These are phyloP conservation scores for Anser cygnoides DNA, from an alignment of 2,113 vertebrate species.

Conservation along the genomic window DNA sequence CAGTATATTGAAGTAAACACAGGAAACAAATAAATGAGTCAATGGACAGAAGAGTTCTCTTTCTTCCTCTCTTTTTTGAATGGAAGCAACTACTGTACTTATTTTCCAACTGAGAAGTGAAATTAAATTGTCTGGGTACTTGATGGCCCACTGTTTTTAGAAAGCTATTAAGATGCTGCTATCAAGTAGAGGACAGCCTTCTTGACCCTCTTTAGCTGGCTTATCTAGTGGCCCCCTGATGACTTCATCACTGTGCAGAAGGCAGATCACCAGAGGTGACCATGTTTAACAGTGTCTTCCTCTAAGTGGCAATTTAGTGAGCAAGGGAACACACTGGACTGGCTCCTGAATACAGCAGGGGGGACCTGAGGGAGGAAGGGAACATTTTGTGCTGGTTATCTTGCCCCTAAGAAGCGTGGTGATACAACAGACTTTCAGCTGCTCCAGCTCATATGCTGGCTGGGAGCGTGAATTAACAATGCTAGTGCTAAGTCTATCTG, in stretches of 20 bases:
- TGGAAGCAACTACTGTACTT: slow-evolving; percentile 53
- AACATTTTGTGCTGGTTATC: neutral
- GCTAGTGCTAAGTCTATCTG: neutral
- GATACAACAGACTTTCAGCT: neutral
- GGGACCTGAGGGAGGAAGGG: neutral
- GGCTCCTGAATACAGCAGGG: neutral
- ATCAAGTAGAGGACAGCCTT: slow-evolving; percentile 43
- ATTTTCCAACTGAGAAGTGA: slow-evolving; percentile 67
- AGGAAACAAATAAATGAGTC: neutral
- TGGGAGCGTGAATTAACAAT: neutral
- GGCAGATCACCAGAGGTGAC: neutral
- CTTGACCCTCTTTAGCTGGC: slow-evolving; percentile 64
- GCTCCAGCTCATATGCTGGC: neutral
- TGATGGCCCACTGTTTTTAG: slow-evolving; percentile 67
- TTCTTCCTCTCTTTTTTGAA: slow-evolving; percentile 44
- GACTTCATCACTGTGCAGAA: slow-evolving; percentile 23
- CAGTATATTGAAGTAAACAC: neutral
- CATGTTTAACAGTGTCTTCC: neutral
- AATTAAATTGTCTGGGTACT: slow-evolving; percentile 71
- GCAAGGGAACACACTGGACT: neutral
- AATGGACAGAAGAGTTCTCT: neutral
- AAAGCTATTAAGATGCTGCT: slow-evolving; percentile 63
- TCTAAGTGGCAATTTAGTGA: slow-evolving; percentile 49
- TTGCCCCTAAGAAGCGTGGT: neutral
- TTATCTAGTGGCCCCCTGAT: slow-evolving; percentile 41